Base-by-base conservation (phyloP, 2,113 vertebrate genomes). In the Cygnus buccinator region DNA sequence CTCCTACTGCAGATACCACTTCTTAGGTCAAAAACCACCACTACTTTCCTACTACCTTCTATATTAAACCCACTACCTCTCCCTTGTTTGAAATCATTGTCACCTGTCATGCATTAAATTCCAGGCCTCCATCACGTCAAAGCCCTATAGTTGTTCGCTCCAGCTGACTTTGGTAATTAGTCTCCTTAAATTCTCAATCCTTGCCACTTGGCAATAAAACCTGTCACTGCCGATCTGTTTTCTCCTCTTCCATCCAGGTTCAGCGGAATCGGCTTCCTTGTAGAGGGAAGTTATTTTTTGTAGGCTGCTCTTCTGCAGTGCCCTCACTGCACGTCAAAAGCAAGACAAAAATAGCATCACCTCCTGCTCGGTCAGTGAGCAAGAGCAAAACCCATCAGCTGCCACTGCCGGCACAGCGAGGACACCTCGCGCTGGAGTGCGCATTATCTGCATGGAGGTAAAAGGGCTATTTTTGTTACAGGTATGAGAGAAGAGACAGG, bases 271-370 rank as follows among this genome's bases (percentile, higher is more conserved):
- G 1, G 48, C 39, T 74, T 75, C 76, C 52, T 66, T 78, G 22
- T 25, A 61, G 76, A 39, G 63, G 39, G 28, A 79, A 90, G 62
- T 52, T 87, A 29, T 95, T 91, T 96, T 79, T 81, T 63, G 21
- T 7, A 44, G 81, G 58, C 91, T 94, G 70, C 87, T 95, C 44
- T 72, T 94, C 70, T 70, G 93, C 81, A 76, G 58, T 87, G 84
- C 77, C 74, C 87, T 94, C 43, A 0, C 46, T 77, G 89, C 80
- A 6, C 23, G 57, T 66, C 59, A 54, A 93, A 91, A 95, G 77
- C 70, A n/a, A 65, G 87, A 79, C 78, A 65, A 57, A 96, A 97
- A 95, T 89, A 97, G 87, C 94, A 79, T 93, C 91, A 54, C 71
- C 88, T 95, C 88, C 86, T 76, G 78, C 54, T 82, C 0, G 71